A percentile compares a stretch with the other conserved stretches of the same genome.
Evolutionary conservation across 92 coral and sea anemone species (phyloP).

Genomic region (Pocillopora meandrina): DNA sequence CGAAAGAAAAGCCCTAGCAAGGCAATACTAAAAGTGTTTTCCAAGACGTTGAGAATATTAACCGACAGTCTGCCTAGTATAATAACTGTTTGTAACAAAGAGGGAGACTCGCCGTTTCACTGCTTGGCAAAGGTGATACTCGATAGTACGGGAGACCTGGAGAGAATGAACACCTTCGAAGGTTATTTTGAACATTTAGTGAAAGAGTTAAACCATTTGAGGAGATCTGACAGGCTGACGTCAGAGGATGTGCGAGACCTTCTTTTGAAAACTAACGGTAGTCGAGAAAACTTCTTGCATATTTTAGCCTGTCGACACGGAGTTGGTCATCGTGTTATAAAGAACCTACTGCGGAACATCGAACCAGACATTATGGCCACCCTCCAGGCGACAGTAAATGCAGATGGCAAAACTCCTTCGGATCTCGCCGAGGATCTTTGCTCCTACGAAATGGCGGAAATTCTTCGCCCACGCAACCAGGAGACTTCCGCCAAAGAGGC

Average conservation of each 20-base stretch:
- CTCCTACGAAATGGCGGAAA: constrained; percentile 46
- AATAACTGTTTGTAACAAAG: constrained; percentile 10
- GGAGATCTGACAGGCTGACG: constrained; percentile 13
- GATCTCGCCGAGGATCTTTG: constrained; percentile 37
- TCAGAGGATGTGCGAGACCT: constrained; percentile 5
- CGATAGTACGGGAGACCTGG: constrained; percentile 37
- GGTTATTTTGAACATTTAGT: constrained; percentile 34
- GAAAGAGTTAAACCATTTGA: constrained; percentile 21
- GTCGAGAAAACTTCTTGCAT: constrained; percentile 42
- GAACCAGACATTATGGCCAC: constrained; percentile 38
- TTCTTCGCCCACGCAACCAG: constrained; percentile 30
- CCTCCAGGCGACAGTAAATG: constrained; percentile 21
- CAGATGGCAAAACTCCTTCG: constrained; percentile 38
- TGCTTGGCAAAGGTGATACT: constrained; percentile 40
- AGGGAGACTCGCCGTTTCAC: constrained; percentile 48
- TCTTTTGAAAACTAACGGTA: constrained; percentile 25
- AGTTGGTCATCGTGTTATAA: constrained; percentile 29
- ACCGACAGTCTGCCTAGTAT: constrained; percentile 2
- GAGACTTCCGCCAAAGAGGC: background rate
- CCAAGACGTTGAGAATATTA: constrained; percentile 16
- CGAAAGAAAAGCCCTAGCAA: constrained; percentile 16
- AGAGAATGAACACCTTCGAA: constrained; percentile 26
- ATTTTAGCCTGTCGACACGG: constrained; percentile 50
- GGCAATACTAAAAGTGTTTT: constrained; percentile 38
- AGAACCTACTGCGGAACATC: constrained; percentile 29